phyloP scores from a whole-genome alignment of 2,797 vertebrate species.

The Pangasius macronema region DNA sequence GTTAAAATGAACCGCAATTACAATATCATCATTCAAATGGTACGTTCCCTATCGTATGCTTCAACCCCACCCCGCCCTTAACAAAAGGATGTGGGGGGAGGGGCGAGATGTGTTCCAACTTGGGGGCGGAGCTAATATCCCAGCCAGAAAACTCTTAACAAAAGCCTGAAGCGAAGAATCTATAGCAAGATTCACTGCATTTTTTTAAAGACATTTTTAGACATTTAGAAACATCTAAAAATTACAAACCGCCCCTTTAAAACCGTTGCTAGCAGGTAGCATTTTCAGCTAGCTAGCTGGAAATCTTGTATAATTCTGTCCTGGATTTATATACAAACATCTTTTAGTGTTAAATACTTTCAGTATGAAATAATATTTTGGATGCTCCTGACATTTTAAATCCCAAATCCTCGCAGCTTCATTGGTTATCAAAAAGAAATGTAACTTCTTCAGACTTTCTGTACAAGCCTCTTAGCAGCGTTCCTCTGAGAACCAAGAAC shows the following conservation, averaged over 20 bases:
- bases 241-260: no score
- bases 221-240: not conserved
- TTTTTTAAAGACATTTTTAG: not conserved
- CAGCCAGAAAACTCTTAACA: not conserved
- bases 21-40: not conserved
- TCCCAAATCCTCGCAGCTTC: not conserved
- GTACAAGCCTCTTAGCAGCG: not conserved
- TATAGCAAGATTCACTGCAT: not conserved
- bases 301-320: not conserved
- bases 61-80: not conserved
- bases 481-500: not conserved
- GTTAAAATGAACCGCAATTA: not conserved
- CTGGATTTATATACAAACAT: constrained; percentile 1
- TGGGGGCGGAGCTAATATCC: not conserved
- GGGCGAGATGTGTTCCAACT: not conserved
- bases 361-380: constrained; percentile 5
- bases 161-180: not conserved
- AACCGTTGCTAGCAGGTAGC: not conserved
- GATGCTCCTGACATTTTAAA: not conserved
- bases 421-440: constrained; percentile 1
- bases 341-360: constrained; percentile 17
- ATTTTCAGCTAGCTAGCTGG: not conserved
- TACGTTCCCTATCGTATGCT: not conserved
- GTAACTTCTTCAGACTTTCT: not conserved
- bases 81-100: not conserved